Conservation (phyloP, 2,888 invertebrate species). For the Linnaemya vulpina region DNA sequence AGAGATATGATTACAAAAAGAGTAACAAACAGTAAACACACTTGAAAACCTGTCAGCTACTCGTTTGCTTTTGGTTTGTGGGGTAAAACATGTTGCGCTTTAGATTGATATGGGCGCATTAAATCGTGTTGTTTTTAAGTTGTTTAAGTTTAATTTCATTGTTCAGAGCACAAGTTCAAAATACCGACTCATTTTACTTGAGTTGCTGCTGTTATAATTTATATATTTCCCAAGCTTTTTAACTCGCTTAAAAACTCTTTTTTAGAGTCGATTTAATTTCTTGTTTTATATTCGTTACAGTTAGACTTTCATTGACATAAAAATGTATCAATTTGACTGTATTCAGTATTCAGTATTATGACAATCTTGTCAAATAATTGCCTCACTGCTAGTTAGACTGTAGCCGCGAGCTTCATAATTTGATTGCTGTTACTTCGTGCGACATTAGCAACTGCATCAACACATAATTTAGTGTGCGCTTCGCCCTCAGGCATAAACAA, state of each 20-base stretch:
- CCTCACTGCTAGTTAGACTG: slow-evolving; percentile 43
- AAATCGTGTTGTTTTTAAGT: slow-evolving; percentile 5
- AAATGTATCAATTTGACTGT: background rate
- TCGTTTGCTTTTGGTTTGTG: slow-evolving; percentile 2
- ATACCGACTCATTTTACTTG: background rate
- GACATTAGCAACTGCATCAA: background rate
- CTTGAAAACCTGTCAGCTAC: slow-evolving; percentile 49
- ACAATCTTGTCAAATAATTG: slow-evolving; percentile 53
- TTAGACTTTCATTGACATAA: slow-evolving; percentile 41
- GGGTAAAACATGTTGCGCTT: slow-evolving; percentile 4
- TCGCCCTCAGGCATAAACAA: slow-evolving; percentile 1
- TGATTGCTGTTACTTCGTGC: slow-evolving; percentile 40
- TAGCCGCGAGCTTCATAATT: slow-evolving; percentile 44
- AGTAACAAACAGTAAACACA: slow-evolving; percentile 11
- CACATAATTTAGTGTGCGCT: slow-evolving; percentile 11
- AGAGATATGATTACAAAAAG: background rate
- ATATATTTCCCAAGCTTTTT: background rate
- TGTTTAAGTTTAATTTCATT: slow-evolving; percentile 42
- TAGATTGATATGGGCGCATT: slow-evolving; percentile 33
- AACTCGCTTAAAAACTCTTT: background rate
- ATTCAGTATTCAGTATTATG: slow-evolving; percentile 12
- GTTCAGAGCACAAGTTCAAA: slow-evolving; percentile 55
- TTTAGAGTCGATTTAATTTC: background rate
- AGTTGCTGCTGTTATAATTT: background rate
- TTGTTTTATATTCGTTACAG: slow-evolving; percentile 39